Evolutionary conservation across 2,888 invertebrate species (phyloP), one percentile per base, ranked within the genome.

Genomic region (Campopleginae sp.): DNA sequence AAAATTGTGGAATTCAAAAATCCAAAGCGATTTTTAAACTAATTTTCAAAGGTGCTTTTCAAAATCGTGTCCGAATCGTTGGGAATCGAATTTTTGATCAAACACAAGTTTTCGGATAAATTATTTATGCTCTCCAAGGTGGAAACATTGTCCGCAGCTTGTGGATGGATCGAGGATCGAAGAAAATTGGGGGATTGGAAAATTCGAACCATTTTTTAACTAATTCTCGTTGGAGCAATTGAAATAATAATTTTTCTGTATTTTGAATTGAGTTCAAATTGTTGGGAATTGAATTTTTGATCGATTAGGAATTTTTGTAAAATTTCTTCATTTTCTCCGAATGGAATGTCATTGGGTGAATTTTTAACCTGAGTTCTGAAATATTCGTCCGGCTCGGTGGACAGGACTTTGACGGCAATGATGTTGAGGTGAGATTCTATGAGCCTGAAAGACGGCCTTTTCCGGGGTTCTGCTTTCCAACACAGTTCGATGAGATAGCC

Each of bases 401-500:
- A 95, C 23, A 95, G 93, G 51, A 97, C 95, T 92, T 99, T 98
- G 0, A 97, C 96, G 0, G 97, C 96, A 1, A 98, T 98, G 84
- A 99, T 98, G 90, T 98, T 98, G 87, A 99, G 94, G 93, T 99
- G 99, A 88, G 97, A 96, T 81, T 98, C 95, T 88, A 99, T 98
- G 89, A 98, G 97, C 91, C 97, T 97, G 94, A 98, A 98, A 0
- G 97, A 97, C 1, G 98, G 98, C 85, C 98, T 95, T 93, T 98
- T 98, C 86, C 97, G 95, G 0, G 99, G 98, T 90, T 98, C 97
- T 1, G 97, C 95, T 88, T 96, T 97, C 98, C 98, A 99, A 94
- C 99, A 99, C 93, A 98, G 98, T 90, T 97, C 97, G 86, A 99
- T 96, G 33, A 99, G 95, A 12, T 98, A 94, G 92, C 98, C 97